Evolutionary conservation across 2,113 vertebrate species (phyloP).

Genomic region (Chionomys nivalis): DNA sequence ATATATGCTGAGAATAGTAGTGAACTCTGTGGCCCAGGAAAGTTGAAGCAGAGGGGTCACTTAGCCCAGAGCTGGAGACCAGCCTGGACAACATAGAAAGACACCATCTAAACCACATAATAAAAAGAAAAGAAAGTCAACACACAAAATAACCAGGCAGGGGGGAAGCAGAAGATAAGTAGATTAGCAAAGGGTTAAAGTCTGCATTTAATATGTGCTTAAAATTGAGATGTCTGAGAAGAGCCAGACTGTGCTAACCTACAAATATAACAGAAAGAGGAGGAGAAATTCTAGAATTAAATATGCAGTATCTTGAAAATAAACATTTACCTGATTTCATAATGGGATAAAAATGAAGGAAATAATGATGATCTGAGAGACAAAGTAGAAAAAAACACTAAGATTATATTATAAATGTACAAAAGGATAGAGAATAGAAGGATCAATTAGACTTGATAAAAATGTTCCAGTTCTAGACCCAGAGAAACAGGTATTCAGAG

Average conservation of each 20-base stretch:
- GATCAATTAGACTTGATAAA: not conserved
- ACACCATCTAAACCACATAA: not conserved
- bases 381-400: not conserved
- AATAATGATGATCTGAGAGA: not conserved
- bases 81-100: not conserved
- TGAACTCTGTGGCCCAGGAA: not conserved
- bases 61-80: not conserved
- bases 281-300: not conserved
- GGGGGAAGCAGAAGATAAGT: not conserved
- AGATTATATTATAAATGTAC: not conserved
- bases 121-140: not conserved
- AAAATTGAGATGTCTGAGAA: not conserved
- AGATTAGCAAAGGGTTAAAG: not conserved
- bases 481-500: not conserved
- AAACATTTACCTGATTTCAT: not conserved
- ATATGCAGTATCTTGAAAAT: not conserved
- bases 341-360: conserved; percentile 28
- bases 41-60: not conserved
- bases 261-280: not conserved
- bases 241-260: not conserved
- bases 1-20: not conserved
- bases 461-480: not conserved
- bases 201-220: not conserved
- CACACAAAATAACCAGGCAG: not conserved
- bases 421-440: not conserved